Evolutionary conservation across 2,797 vertebrate genomes (phyloP), one percentile per base, ranked within the genome.

Genomic region (Tragopan temminckii): DNA sequence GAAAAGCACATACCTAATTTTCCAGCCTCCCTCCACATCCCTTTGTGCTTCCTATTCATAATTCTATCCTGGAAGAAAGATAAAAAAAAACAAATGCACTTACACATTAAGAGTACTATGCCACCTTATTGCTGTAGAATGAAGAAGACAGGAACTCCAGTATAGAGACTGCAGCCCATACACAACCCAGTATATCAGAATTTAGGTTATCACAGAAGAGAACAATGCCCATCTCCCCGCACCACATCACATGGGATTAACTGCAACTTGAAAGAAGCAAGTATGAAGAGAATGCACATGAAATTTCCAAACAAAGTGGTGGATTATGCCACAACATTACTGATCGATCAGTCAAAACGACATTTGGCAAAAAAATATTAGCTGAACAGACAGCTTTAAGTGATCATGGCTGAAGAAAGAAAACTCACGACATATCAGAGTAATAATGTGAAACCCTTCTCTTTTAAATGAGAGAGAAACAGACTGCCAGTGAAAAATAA

Each of bases 11-110:
- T 61, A 50, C 43, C 59, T 33, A 46, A 23, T 57, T 58, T 94
- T 89, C 80, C 88, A 91, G 78, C 57, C 33, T 93, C 25, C 81
- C 33, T 78, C 81, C 36, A 71, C 23, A 87, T 55, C 61, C n/a
- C 43, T 92, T 74, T 92, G 67, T 91, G 61, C 72, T 88, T 94
- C 79, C 52, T 50, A 50, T 33, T 89, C 59, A 80, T 75, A 89
- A 92, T 79, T 88, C 50, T 76, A 57, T 63, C 24, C 58, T 79
- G 21, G 92, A 92, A 40, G 35, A 40, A 16, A 40, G 36, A 53
- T 40, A 16, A 31, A 70, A 52, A 66, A 40, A 18, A 61, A 13
- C 50, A 38, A 38, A 27, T 4, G 17, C 33, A 59, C 5, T 83
- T 64, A 66, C 27, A 67, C 66, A 58, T 79, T 78, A 84, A 59